A percentile compares a stretch with the other conserved stretches of the same genome.
phyloP scores from a whole-genome alignment of 1,140 invertebrate genomes.

The Microplitis mediator region DNA sequence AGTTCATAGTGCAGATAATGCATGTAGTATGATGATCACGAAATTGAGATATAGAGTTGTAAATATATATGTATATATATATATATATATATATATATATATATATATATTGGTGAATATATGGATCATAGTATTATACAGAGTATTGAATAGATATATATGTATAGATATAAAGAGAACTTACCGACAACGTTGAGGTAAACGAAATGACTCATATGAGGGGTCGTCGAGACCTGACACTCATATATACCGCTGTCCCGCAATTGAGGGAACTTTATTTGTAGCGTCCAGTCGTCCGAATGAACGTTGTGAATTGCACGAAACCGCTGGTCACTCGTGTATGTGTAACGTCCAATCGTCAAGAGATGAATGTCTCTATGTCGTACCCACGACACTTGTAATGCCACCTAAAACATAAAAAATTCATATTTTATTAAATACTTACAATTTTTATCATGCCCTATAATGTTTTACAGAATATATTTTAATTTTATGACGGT shows the following conservation, averaged over 20 bases:
- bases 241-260: slow-evolving; percentile 86
- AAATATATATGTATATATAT: too few species aligned
- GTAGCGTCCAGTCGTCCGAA: slow-evolving; percentile 87
- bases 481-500: too few species aligned
- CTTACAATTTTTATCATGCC: too few species aligned
- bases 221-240: slow-evolving; percentile 88
- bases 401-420: slow-evolving; percentile 68
- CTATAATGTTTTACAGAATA: too few species aligned
- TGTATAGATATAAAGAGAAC: slow-evolving; percentile 51
- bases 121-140: not conserved
- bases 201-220: slow-evolving; percentile 86
- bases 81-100: too few species aligned
- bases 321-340: slow-evolving; percentile 89
- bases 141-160: not conserved
- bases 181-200: slow-evolving; percentile 86
- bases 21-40: not conserved
- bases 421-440: slow-evolving; percentile 1
- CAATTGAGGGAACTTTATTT: slow-evolving; percentile 84
- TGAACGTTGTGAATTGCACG: slow-evolving; percentile 82
- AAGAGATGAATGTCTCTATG: slow-evolving; percentile 86
- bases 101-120: too few species aligned
- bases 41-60: not conserved
- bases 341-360: slow-evolving; percentile 88
- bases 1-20: not conserved
- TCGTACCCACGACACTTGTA: slow-evolving; percentile 88